Evolutionary conservation across 2,888 invertebrate genomes (phyloP), one percentile per base, ranked within the genome.

Genomic region (Tryphoninae sp.): DNA sequence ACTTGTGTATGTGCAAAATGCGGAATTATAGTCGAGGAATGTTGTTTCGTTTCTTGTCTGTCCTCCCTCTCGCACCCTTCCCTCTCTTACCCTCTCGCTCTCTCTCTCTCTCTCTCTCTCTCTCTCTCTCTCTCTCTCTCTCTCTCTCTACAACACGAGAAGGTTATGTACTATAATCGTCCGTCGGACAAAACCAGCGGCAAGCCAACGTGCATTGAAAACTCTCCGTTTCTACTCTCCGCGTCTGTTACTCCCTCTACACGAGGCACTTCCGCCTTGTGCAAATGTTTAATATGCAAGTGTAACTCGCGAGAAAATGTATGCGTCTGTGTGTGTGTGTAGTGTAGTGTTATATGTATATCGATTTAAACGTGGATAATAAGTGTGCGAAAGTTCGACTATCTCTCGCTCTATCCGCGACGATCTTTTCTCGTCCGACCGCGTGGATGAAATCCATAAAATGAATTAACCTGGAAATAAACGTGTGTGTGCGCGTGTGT

Each of bases 111-210:
- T 51, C 33, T 3, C 33, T 22, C 22, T 62, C 40, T 26, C 16
- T 33, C 33, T 19, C 9, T 4, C 6, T 33, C 19, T 1, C 19
- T 19, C 19, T 19, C 19, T n/a, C n/a, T n/a, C n/a, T n/a, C n/a
- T n/a, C n/a, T n/a, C 72, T 64, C 68, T 73, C 33, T 68, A 73
- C 80, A 77, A 73, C 68, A 73, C 62, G 49, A 51, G 59, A 67
- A 49, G 55, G 40, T 59, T 64, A 16, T 51, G 45, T 68, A 19
- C 19, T 19, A 62, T 72, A 45, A 13, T 59, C 26, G 16, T 26
- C 61, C 53, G 59, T 53, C 61, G 62, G 22, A 7, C 19, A 49
- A 42, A 55, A 51, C 49, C 45, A 4, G 26, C 16, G 11, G 22
- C 53, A 40, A 69, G 45, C 11, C 33, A 64, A 75, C 64, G 74